A percentile compares a stretch with the other conserved stretches of the same genome.
Conservation (phyloP, 2,797 vertebrate genomes). For the Bryconaethiops microstoma region DNA sequence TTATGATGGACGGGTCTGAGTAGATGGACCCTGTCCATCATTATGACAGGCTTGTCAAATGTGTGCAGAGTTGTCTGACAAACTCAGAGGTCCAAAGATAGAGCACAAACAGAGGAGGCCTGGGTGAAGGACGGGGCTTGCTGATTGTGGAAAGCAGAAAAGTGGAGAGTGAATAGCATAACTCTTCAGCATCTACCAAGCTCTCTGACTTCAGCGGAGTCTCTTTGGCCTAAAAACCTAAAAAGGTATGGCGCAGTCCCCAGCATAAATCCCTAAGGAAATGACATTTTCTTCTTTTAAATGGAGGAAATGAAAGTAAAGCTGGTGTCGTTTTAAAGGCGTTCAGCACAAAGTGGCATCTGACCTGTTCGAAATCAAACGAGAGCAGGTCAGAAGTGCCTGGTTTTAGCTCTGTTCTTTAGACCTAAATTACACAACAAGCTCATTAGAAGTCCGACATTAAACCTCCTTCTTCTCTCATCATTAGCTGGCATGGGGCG, state of each 20-base stretch:
- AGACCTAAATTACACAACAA: slow-evolving; percentile 68
- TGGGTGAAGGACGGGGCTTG: slow-evolving; percentile 45
- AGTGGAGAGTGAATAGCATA: slow-evolving; percentile 26
- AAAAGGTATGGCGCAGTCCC: slow-evolving; percentile 39
- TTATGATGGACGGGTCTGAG: slow-evolving; percentile 39
- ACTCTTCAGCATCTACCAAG: slow-evolving; percentile 13
- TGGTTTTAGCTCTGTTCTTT: slow-evolving; percentile 54
- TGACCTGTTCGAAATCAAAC: slow-evolving; percentile 28
- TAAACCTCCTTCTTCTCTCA: slow-evolving; percentile 86
- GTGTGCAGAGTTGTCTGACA: slow-evolving; percentile 43
- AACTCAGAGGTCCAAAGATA: slow-evolving; percentile 40
- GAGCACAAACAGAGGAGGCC: slow-evolving; percentile 37
- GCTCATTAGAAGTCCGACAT: slow-evolving; percentile 94
- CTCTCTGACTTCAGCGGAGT: slow-evolving; percentile 35
- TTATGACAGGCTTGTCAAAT: slow-evolving; percentile 38
- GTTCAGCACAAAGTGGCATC: slow-evolving; percentile 22
- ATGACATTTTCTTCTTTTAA: slow-evolving; percentile 46
- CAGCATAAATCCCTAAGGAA: slow-evolving; percentile 38
- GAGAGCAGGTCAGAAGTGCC: slow-evolving; percentile 30
- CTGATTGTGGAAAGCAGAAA: slow-evolving; percentile 46
- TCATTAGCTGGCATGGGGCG: slow-evolving; percentile 89
- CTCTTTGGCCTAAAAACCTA: slow-evolving; percentile 37
- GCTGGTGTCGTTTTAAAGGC: slow-evolving; percentile 31
- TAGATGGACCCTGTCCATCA: slow-evolving; percentile 46
- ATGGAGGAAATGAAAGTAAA: slow-evolving; percentile 46